Evolutionary conservation across 2,113 vertebrate species (phyloP), one percentile per base, ranked within the genome.

Genomic region (Scomber colias): DNA sequence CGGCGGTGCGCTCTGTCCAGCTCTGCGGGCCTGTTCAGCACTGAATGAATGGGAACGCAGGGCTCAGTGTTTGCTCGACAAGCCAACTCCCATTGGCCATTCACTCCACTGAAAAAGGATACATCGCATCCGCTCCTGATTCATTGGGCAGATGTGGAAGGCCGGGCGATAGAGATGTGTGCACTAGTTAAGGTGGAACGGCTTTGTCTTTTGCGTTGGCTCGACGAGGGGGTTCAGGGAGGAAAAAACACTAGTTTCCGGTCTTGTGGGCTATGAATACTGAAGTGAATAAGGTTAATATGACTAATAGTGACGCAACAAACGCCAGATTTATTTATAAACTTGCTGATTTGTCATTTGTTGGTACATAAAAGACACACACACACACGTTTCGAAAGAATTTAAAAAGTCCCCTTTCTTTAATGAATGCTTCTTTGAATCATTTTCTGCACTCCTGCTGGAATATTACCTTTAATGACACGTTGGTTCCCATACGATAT

Each of bases 51-150:
- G 95, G 87, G 90, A 88, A 77, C 79, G 90, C 86, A 77, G 90
- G 79, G 84, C 81, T 90, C 88, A 70, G 92, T 92, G 94, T 94
- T 95, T 92, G 93, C 94, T 93, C 91, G 56, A 76, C 84, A 78
- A 82, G 87, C 79, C 92, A 64, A 79, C 89, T 94, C 93, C 93
- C 92, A 94, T 94, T 94, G 94, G 93, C 93, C 93, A 89, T 85
- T 91, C 82, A 86, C 79, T 46, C 74, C 88, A 55, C 91, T 95
- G 93, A 91, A 94, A 94, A 91, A 93, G 93, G 94, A 95, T 95
- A 95, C 94, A 92, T 84, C 87, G 93, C 93, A 95, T 95, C 95
- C 95, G 95, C 92, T 95, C 92, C 84, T 90, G 85, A 93, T 91
- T 93, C 93, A 94, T 94, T 95, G 94, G 95, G 85, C 93, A 91